phyloP scores from a whole-genome alignment of 1,140 invertebrate species.

The Caerostris darwini region DNA sequence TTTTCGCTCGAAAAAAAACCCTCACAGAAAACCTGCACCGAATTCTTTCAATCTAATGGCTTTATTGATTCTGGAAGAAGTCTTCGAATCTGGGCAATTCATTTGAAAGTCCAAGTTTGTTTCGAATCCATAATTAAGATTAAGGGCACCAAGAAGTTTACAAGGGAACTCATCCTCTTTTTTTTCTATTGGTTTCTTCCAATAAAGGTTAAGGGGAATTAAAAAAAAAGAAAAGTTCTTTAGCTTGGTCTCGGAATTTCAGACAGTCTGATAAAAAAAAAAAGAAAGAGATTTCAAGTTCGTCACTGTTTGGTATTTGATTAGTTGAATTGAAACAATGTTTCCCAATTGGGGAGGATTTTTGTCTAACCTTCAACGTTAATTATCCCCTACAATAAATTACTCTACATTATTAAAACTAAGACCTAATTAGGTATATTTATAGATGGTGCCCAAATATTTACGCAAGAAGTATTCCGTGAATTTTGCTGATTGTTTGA shows the following conservation, averaged over 20 bases:
- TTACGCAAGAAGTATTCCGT: too few relatives aligned
- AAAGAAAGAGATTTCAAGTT: too few relatives aligned
- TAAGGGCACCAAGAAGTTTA: neutral
- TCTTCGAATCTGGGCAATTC: neutral
- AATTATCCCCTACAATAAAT: too few relatives aligned
- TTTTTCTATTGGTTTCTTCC: neutral
- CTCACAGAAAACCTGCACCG: neutral
- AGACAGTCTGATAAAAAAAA: neutral
- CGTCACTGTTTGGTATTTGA: neutral
- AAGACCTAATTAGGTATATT: too few relatives aligned
- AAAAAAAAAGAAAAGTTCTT: neutral
- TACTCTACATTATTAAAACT: too few relatives aligned
- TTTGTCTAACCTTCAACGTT: too few relatives aligned
- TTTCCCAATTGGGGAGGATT: neutral
- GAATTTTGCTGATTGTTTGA: too few relatives aligned
- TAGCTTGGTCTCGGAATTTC: neutral
- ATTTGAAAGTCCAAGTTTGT: neutral
- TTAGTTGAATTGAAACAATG: neutral
- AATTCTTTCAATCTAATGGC: neutral
- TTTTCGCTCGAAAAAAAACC: neutral
- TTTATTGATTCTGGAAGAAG: neutral
- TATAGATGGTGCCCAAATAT: too few relatives aligned
- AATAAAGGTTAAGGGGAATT: neutral
- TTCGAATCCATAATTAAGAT: slow-evolving; percentile 1
- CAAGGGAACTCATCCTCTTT: neutral